Percentiles rank a stretch among this genome's conserved stretches.
phyloP scores from a whole-genome alignment of 1,140 invertebrate species.

The Caerostris extrusa region DNA sequence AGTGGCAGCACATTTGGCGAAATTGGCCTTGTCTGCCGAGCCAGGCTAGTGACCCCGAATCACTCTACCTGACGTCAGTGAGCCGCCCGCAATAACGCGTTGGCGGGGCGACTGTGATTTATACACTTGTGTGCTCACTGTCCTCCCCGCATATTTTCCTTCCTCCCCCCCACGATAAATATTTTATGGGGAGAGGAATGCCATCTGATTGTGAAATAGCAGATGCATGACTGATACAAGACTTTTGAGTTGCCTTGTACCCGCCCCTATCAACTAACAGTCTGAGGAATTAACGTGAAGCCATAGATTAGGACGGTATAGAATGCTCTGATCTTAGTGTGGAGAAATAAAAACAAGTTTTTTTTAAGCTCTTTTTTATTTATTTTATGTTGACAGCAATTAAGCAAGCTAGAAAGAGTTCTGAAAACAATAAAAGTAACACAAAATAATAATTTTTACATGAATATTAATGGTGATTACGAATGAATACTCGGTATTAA shows the following conservation, averaged over 20 bases:
- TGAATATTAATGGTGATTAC: too few relatives aligned
- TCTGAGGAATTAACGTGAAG: too few relatives aligned
- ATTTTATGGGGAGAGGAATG: neutral
- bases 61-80: neutral
- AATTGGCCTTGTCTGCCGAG: neutral
- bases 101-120: slow-evolving; percentile 11
- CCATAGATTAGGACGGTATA: too few relatives aligned
- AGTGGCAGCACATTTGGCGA: neutral
- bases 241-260: neutral
- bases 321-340: too few relatives aligned
- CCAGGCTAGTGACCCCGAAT: neutral
- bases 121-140: neutral
- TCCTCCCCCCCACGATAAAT: neutral
- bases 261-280: too few relatives aligned
- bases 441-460: too few relatives aligned
- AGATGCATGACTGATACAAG: neutral
- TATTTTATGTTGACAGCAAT: too few relatives aligned
- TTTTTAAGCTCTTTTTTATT: too few relatives aligned
- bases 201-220: neutral
- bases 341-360: too few relatives aligned
- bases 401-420: too few relatives aligned
- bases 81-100: neutral
- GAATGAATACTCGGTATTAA: too few relatives aligned
- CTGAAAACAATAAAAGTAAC: too few relatives aligned
- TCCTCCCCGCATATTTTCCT: neutral